These are phyloP conservation scores for Oceanodroma tethys DNA, from an alignment of 2,113 vertebrate genomes.

Conservation along the genomic window DNA sequence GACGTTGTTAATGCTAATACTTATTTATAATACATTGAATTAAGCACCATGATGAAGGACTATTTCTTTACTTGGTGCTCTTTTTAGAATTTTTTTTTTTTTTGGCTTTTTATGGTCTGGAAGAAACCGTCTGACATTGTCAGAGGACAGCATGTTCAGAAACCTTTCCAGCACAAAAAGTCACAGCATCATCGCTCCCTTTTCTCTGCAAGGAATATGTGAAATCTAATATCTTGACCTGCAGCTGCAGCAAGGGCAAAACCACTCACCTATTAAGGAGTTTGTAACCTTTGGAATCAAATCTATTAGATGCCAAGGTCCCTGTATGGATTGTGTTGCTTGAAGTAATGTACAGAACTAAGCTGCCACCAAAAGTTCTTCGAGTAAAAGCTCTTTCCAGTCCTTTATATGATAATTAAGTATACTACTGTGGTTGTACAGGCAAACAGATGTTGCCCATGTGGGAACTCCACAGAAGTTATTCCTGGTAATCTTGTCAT, in stretches of 20 bases:
- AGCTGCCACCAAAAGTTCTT: background rate
- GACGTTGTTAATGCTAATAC: background rate
- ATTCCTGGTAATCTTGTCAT: background rate
- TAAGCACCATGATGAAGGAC: background rate
- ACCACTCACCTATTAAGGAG: background rate
- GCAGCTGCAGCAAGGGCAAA: conserved; percentile 15
- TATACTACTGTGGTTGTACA: background rate
- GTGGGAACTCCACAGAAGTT: background rate
- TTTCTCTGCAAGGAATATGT: background rate
- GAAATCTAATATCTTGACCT: conserved; percentile 23
- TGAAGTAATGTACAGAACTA: background rate
- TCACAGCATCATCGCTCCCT: background rate
- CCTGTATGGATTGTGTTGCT: background rate
- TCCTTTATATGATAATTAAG: background rate
- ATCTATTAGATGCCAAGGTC: background rate
- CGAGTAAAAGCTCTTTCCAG: background rate
- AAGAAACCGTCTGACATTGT: background rate
- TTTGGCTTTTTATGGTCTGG: background rate
- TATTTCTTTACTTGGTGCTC: background rate
- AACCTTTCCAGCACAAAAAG: conserved; percentile 27
- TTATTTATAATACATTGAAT: background rate
- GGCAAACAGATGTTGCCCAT: background rate
- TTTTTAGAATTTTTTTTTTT: background rate
- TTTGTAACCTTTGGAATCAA: conserved; percentile 21
- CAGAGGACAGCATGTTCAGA: conserved; percentile 31